phyloP scores from a whole-genome alignment of 2,113 vertebrate species.

The Setophaga coronata region DNA sequence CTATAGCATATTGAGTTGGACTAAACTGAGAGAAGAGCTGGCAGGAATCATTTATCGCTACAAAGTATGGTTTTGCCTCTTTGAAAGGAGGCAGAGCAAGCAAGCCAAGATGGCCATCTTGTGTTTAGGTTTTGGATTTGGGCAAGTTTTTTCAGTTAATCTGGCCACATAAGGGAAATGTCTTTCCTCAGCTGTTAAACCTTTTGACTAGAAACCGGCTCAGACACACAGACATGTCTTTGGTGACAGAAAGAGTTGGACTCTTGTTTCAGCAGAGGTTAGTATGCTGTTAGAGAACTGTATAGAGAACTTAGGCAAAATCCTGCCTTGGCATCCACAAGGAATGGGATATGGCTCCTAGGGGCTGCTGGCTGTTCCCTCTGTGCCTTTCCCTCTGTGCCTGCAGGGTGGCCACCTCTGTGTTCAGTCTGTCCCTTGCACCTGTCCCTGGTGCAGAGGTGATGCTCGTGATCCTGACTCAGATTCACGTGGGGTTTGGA shows the following conservation, averaged over 20 bases:
- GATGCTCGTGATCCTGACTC: not conserved
- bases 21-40: not conserved
- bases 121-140: not conserved
- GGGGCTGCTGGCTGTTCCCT: not conserved
- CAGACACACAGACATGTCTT: not conserved
- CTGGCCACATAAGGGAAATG: not conserved
- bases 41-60: not conserved
- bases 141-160: not conserved
- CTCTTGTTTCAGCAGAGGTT: not conserved
- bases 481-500: not conserved
- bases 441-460: not conserved
- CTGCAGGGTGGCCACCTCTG: not conserved
- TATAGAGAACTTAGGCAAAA: not conserved
- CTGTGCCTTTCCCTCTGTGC: not conserved
- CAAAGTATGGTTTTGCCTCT: not conserved
- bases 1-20: not conserved
- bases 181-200: not conserved
- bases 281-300: not conserved
- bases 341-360: accelerated
- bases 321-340: not conserved
- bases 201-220: not conserved
- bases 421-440: not conserved
- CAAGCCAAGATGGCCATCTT: not conserved
- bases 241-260: not conserved
- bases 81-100: not conserved